Percentiles rank a stretch among this genome's conserved stretches.
phyloP scores from a whole-genome alignment of 2,888 invertebrate species.

The Cybosia mesomella region DNA sequence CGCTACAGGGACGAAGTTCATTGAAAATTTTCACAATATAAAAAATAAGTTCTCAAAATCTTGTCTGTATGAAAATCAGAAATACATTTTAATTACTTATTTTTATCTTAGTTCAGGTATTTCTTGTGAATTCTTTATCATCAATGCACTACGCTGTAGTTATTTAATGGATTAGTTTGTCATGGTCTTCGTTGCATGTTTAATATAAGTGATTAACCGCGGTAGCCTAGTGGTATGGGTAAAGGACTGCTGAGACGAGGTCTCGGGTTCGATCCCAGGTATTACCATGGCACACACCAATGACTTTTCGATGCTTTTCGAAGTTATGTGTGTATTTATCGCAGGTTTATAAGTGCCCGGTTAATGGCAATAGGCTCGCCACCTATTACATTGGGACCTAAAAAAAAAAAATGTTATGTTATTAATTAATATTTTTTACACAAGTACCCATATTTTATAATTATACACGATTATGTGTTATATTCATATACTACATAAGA shows the following conservation, averaged over 20 bases:
- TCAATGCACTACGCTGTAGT: neutral
- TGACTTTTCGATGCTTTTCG: too few relatives aligned
- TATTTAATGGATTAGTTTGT: neutral
- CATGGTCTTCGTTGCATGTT: neutral
- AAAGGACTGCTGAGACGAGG: too few relatives aligned
- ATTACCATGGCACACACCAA: too few relatives aligned
- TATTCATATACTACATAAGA: neutral
- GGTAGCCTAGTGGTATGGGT: too few relatives aligned
- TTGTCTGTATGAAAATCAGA: neutral
- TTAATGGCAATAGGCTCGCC: too few relatives aligned
- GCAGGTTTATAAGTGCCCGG: too few relatives aligned
- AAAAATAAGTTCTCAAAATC: neutral
- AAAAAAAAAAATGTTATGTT: too few relatives aligned
- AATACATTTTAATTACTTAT: neutral
- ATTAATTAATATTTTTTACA: neutral
- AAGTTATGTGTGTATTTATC: too few relatives aligned
- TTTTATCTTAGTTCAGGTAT: neutral
- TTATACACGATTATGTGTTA: neutral
- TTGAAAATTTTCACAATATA: neutral
- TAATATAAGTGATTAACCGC: too few relatives aligned
- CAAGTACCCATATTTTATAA: neutral
- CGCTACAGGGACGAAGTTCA: too few relatives aligned
- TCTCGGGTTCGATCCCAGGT: too few relatives aligned
- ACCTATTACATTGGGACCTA: too few relatives aligned
- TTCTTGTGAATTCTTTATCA: neutral